Evolutionary conservation across 2,113 vertebrate species (phyloP).

Genomic region (Perca flavescens): DNA sequence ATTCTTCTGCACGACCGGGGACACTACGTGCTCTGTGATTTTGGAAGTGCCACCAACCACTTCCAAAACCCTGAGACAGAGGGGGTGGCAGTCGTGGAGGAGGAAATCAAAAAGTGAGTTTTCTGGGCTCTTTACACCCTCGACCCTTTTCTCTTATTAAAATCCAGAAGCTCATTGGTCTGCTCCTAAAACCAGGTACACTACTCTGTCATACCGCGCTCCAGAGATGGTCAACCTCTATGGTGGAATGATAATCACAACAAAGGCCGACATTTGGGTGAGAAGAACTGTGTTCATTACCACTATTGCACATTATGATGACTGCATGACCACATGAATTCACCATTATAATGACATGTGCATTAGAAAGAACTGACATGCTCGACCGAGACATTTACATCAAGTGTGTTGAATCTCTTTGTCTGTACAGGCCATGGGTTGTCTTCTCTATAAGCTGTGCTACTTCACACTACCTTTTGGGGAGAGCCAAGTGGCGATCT

Average conservation of each 20-base stretch:
- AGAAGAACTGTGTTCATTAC: conserved; percentile 49
- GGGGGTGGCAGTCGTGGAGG: conserved; percentile 92
- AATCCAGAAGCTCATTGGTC: conserved; percentile 9
- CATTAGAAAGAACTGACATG: background rate
- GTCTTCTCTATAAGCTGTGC: conserved; percentile 97
- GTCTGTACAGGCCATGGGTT: conserved; percentile 91
- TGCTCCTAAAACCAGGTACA: conserved; percentile 88
- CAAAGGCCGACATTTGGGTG: conserved; percentile 99
- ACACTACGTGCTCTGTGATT: conserved; percentile 98
- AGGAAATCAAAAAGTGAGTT: conserved; percentile 98
- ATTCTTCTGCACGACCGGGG: conserved; percentile 97
- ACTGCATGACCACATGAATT: background rate
- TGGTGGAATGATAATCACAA: conserved; percentile 93
- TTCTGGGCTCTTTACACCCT: background rate
- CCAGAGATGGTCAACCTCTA: conserved; percentile 99
- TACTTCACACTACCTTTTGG: conserved; percentile 98
- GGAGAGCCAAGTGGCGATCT: conserved; percentile 98
- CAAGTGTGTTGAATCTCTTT: conserved; percentile 4
- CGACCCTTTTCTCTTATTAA: background rate
- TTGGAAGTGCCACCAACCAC: conserved; percentile 95
- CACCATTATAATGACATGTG: background rate
- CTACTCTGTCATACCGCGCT: conserved; percentile 96
- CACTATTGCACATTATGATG: background rate
- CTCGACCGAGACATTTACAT: background rate
- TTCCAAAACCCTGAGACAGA: conserved; percentile 96